Base-by-base conservation (phyloP, 92 coral and sea anemone species). In the Paragorgia papillata region DNA sequence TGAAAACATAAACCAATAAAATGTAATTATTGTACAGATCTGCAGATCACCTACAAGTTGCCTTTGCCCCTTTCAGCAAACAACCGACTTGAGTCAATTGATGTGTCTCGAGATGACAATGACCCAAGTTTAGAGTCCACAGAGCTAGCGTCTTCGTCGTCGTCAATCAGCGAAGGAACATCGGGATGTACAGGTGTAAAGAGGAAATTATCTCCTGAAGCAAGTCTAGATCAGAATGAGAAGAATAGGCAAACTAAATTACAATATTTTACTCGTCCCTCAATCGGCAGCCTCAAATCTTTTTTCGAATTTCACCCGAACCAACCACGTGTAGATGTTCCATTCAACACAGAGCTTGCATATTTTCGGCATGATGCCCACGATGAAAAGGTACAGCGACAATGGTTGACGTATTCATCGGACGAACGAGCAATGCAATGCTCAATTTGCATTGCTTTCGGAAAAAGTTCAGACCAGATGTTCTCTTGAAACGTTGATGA, bases 141-240 rank as follows among this genome's bases (percentile, higher is more conserved):
- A 55, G 61, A 55, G 61, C 61, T 12, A 21, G 61, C 61, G 61
- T 55, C 61, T 55, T 27, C 9, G 61, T 55, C 61, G 29, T 19
- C 61, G 61, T 55, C 22, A 55, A 55, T 55, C 19, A 27, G 29
- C 19, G 61, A 17, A 55, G 29, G 24, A 55, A 19, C 61, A 55
- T 37, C 43, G 43, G 43, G 43, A 37, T 37, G 43, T 37, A 55
- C 9, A 55, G 61, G 61, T 9, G 9, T 55, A 19, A 55, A 55
- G 61, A 55, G 61, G 61, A 55, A 55, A 55, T 55, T 55, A 55
- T 55, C 61, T 55, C 61, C n/a, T n/a, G n/a, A n/a, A n/a, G n/a
- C n/a, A n/a, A n/a, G n/a, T n/a, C 61, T 55, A 27, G 29, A 55
- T 55, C n/a, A 55, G 29, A 55, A 19, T 27, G 29, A 55, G 24